Evolutionary conservation across 2,888 invertebrate species (phyloP).

Genomic region (Digitonthophagus gazella): DNA sequence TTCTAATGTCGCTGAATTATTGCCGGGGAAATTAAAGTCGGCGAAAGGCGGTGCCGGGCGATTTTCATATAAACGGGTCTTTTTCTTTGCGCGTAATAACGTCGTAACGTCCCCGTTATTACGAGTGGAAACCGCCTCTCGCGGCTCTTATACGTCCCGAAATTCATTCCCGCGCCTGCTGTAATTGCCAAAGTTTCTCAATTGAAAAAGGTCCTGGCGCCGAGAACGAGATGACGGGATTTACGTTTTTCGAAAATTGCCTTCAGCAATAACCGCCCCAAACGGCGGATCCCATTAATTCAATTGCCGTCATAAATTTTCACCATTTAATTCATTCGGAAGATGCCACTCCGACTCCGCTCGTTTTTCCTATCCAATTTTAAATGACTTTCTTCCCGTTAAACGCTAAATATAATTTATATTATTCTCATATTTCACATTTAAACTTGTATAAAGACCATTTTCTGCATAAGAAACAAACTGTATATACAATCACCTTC

Average conservation of each 20-base stretch:
- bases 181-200: constrained; percentile 25
- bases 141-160: constrained; percentile 1
- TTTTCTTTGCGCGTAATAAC: constrained; percentile 7
- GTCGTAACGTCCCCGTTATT: constrained; percentile 8
- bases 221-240: constrained; percentile 11
- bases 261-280: not conserved
- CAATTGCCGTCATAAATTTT: constrained; percentile 11
- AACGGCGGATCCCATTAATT: constrained; percentile 3
- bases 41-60: constrained; percentile 22
- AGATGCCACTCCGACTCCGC: not conserved
- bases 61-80: constrained; percentile 14
- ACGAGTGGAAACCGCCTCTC: constrained; percentile 1
- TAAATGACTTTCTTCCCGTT: not conserved
- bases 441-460: too few species aligned
- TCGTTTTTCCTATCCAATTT: not conserved
- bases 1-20: constrained; percentile 35
- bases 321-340: not conserved
- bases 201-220: constrained; percentile 16
- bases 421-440: too few species aligned
- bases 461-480: too few species aligned
- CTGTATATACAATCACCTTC: too few species aligned
- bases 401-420: not conserved
- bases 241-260: constrained; percentile 13
- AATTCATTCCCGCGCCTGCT: constrained; percentile 11
- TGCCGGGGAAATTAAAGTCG: constrained; percentile 34